Conservation (phyloP, 2,797 vertebrate species). For the Lerista edwardsae region DNA sequence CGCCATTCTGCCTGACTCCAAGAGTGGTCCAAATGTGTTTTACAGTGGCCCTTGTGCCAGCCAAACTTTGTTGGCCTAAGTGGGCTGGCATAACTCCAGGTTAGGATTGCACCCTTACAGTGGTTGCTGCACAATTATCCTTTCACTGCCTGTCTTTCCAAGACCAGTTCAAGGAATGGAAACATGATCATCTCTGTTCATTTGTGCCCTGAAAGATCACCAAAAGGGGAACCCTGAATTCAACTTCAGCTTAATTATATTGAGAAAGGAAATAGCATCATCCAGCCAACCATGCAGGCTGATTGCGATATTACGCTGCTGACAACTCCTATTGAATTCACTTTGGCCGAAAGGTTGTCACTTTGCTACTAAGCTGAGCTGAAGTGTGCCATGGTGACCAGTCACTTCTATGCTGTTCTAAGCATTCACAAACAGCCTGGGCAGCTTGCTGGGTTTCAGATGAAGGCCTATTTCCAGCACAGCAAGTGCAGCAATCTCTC, state of each 20-base stretch:
- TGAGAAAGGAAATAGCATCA: background rate
- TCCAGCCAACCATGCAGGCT: background rate
- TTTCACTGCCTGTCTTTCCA: background rate
- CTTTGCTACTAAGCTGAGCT: background rate
- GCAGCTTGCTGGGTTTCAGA: constrained; percentile 14
- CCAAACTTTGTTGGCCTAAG: too few species aligned
- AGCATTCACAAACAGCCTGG: background rate
- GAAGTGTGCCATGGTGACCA: background rate
- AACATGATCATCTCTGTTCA: background rate
- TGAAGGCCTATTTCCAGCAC: background rate
- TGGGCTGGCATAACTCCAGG: too few species aligned
- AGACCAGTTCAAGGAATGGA: background rate
- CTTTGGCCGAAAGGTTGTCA: background rate
- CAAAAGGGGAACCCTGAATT: background rate
- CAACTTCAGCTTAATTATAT: background rate
- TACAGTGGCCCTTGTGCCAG: too few species aligned
- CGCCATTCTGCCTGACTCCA: too few species aligned
- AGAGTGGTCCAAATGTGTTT: too few species aligned
- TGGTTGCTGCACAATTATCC: background rate
- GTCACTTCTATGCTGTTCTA: background rate
- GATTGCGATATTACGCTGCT: background rate
- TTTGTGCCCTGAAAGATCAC: too few species aligned
- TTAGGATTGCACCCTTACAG: background rate
- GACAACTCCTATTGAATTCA: background rate
- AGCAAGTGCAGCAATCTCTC: constrained; percentile 1